Percentiles rank a stretch among this genome's conserved stretches.
Conservation (phyloP, 2,113 vertebrate genomes). For the Indri indri region DNA sequence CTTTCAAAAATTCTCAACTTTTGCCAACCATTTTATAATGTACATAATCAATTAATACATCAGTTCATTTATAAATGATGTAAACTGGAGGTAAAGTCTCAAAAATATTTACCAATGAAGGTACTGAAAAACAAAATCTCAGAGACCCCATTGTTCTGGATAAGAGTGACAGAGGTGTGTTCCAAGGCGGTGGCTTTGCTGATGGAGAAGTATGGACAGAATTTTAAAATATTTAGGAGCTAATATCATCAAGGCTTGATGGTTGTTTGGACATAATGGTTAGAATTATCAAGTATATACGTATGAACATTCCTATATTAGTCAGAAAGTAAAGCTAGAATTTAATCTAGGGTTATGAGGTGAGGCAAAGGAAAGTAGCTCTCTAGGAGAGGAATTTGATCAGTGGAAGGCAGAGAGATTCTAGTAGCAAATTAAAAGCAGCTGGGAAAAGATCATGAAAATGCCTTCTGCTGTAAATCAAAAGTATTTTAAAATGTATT, state of each 20-base stretch:
- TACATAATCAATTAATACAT: background rate
- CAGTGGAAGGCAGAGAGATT: slow-evolving; percentile 70
- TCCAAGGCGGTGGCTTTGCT: background rate
- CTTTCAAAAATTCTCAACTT: background rate
- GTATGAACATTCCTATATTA: background rate
- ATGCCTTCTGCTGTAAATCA: slow-evolving; percentile 64
- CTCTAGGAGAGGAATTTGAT: slow-evolving; percentile 34
- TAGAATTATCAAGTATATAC: background rate
- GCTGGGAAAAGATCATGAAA: slow-evolving; percentile 73
- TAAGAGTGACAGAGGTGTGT: background rate
- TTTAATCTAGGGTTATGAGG: slow-evolving; percentile 55
- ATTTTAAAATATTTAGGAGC: background rate
- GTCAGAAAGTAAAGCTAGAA: slow-evolving; percentile 45
- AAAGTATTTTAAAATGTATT: slow-evolving; percentile 50
- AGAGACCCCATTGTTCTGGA: background rate
- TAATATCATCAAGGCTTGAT: background rate
- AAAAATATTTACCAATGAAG: background rate
- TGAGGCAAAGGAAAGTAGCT: slow-evolving; percentile 32
- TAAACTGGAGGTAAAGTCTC: background rate
- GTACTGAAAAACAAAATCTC: background rate
- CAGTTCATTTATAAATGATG: background rate
- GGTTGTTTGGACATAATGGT: background rate
- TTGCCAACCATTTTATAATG: background rate
- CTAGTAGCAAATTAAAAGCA: slow-evolving; percentile 79
- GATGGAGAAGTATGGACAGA: background rate